Base-by-base conservation (phyloP, 2,797 vertebrate species). In the Kryptopterus vitreolus region DNA sequence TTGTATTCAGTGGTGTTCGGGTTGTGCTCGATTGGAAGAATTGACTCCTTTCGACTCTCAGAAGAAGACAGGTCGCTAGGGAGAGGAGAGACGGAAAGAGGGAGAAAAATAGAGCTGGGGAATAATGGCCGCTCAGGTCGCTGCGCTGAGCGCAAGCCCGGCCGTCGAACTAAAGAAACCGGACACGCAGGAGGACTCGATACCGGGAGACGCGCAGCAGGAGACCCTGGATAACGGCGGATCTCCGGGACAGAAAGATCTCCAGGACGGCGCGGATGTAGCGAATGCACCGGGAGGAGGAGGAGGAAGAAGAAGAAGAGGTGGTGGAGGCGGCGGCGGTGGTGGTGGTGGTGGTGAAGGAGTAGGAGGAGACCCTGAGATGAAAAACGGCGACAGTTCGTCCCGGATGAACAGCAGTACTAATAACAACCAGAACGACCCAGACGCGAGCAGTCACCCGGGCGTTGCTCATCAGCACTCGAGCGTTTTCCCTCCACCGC, bases 41-140 rank as follows among this genome's bases (percentile, higher is more conserved):
- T 8, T 90, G 91, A 93, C 88, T 93, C 91, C 87, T 91, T 88
- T 91, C 90, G 91, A 86, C 38, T 7, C 7, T 6, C 6, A 43
- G 10, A 43, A 43, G 38, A 10, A 43, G 38, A 43, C 38, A 43
- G 38, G 10, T 43, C 38, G 38, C 38, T 43, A 43, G 38, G 38
- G 38, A 43, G 38, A 83, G 78, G 80, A 86, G 82, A 71, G 82
- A 82, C 87, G 87, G 85, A 81, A 88, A 91, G 89, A 87, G 87
- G 84, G 87, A 84, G 83, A 80, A 78, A 85, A 87, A 33, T 50
- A 12, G 69, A 71, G 50, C 90, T 88, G 88, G 91, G 83, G 87
- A 92, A 96, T 96, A 95, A 98, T 98, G 96, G 96, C 96, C 93
- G 96, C 96, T 93, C 96, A 98, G 95, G 96, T 98, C 93, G 95